These are phyloP conservation scores for Ophion slaviceki DNA, from an alignment of 2,888 invertebrate species.

Conservation along the genomic window DNA sequence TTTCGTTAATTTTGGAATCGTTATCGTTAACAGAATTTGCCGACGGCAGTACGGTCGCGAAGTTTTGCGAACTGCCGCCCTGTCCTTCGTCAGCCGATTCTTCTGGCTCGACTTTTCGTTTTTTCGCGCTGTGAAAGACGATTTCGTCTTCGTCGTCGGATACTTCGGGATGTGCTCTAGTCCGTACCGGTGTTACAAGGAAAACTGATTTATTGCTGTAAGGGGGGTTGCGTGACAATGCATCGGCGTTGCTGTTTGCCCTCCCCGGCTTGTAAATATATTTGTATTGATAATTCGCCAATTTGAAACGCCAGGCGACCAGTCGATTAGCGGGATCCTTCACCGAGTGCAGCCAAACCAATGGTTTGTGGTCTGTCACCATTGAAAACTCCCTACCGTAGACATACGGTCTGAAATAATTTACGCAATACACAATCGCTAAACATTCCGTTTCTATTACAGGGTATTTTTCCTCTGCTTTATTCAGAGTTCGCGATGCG, in stretches of 20 bases:
- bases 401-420: constrained; percentile 60
- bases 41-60: neutral
- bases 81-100: neutral
- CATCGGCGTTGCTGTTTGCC: constrained; percentile 75
- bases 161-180: neutral
- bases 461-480: neutral
- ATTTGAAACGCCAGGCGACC: constrained; percentile 71
- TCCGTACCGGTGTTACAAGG: constrained; percentile 21
- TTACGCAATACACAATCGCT: constrained; percentile 65
- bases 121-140: neutral
- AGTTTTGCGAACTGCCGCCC: neutral
- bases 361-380: constrained; percentile 70
- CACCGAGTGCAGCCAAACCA: constrained; percentile 55
- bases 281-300: constrained; percentile 74
- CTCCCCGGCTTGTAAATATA: constrained; percentile 75
- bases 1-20: neutral
- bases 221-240: constrained; percentile 64
- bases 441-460: constrained; percentile 51
- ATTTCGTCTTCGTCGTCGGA: constrained; percentile 23
- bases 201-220: constrained; percentile 4
- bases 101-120: constrained; percentile 5
- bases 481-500: constrained; percentile 21
- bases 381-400: constrained; percentile 69
- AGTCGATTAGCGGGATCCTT: constrained; percentile 72
- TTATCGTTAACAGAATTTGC: neutral